Conservation (phyloP, 1,140 invertebrate genomes). For the Pseudachorutes palmiensis region DNA sequence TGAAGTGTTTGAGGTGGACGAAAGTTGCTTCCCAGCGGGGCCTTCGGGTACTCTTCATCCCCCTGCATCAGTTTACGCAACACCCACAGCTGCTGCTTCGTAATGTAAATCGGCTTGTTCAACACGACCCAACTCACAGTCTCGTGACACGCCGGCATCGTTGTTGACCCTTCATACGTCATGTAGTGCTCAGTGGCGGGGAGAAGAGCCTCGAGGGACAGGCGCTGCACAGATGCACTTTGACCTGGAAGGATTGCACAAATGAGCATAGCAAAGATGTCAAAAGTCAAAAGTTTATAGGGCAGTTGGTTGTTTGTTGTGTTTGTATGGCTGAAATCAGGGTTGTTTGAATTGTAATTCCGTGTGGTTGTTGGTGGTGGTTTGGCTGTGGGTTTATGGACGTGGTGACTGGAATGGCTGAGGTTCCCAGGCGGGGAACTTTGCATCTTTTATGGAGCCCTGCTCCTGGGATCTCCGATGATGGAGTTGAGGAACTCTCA, state of each 20-base stretch:
- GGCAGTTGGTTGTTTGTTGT: no score
- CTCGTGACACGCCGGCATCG: slow-evolving; percentile 87
- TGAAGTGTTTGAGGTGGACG: slow-evolving; percentile 80
- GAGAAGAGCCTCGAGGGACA: slow-evolving; percentile 71
- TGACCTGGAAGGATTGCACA: slow-evolving; percentile 54
- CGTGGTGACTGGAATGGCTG: background rate
- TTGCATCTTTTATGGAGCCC: background rate
- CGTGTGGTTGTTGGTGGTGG: no score
- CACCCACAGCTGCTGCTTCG: slow-evolving; percentile 68
- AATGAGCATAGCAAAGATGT: no score
- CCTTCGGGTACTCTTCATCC: slow-evolving; percentile 65
- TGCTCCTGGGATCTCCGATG: background rate
- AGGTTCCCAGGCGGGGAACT: background rate
- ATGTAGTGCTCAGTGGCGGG: slow-evolving; percentile 85
- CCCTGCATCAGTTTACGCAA: slow-evolving; percentile 35
- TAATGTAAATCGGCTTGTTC: slow-evolving; percentile 93
- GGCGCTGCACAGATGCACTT: slow-evolving; percentile 65
- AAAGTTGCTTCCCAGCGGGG: slow-evolving; percentile 86
- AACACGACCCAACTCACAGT: slow-evolving; percentile 90
- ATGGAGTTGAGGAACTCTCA: background rate
- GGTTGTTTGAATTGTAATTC: no score
- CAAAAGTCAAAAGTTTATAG: no score
- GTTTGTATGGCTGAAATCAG: no score
- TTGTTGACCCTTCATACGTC: slow-evolving; percentile 96
- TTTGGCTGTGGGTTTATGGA: background rate